Percentiles rank a stretch among this genome's conserved stretches.
Conservation (phyloP, 2,888 invertebrate species). For the Spatulosminthurus flaviceps region DNA sequence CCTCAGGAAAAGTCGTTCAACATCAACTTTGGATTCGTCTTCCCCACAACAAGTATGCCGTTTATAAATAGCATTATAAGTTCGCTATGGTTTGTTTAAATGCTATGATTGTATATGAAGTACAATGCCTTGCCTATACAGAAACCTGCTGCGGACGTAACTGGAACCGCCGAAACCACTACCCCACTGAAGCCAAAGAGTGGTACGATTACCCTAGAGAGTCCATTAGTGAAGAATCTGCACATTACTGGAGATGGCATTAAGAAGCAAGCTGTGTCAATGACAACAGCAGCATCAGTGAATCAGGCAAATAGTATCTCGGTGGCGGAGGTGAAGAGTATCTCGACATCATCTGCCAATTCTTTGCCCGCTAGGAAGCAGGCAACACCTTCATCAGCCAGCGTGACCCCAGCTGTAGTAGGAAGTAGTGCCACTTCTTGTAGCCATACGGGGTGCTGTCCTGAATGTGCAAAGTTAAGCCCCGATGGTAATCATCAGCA, state of each 20-base stretch:
- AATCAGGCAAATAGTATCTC: conserved; percentile 40
- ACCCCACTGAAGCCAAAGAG: conserved; percentile 36
- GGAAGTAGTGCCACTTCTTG: conserved; percentile 16
- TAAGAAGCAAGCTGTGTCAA: conserved; percentile 44
- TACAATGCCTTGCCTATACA: no score
- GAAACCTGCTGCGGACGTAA: conserved; percentile 28
- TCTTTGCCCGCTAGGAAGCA: conserved; percentile 34
- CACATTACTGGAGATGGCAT: conserved; percentile 40
- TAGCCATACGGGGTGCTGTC: conserved; percentile 44
- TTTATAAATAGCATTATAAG: conserved; percentile 11
- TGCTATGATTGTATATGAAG: no score
- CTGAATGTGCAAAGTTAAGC: conserved; percentile 55
- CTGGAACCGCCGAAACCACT: neutral
- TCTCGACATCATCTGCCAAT: conserved; percentile 26
- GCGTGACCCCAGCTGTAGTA: neutral
- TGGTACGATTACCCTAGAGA: conserved; percentile 21
- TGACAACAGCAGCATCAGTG: conserved; percentile 22
- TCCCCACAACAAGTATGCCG: conserved; percentile 51
- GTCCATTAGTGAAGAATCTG: conserved; percentile 29
- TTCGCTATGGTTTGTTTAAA: no score
- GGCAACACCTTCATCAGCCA: conserved; percentile 33
- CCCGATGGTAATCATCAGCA: conserved; percentile 36
- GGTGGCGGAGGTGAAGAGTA: conserved; percentile 35
- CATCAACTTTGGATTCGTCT: conserved; percentile 62
- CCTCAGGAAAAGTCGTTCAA: conserved; percentile 62